Evolutionary conservation across 2,888 invertebrate genomes (phyloP), one percentile per base, ranked within the genome.

Genomic region (Sarcophaga subvicina): DNA sequence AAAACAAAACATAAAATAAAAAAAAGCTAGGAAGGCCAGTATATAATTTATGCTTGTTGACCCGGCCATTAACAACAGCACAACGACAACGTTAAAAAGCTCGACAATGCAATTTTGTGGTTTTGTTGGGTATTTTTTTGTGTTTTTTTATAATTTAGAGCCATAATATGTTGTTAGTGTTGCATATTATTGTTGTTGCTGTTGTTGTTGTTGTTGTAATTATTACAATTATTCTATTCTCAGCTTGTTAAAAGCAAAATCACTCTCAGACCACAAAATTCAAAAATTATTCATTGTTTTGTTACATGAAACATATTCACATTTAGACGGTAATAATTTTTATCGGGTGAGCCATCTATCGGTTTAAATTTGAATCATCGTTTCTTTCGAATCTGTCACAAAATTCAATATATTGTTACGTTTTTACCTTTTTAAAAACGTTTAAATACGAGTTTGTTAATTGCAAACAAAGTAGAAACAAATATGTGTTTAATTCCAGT

Each of bases 91-190:
- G n/a, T 62, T 62, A 71, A 76, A 82, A 79, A 84, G 66, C 67
- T 82, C 75, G 49, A 80, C 87, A 87, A 79, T 84, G 84, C 79
- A 87, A 84, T 87, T 87, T 87, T 87, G 87, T 69, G 87, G 84
- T 82, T 84, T 54, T 54, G 54, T 54, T 54, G 12, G 14, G 17
- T 4, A 4, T 54, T 54, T 54, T 22, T 22, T 22, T 20, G 22
- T 22, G 0, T 54, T 17, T 49, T 49, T 54, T 14, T 22, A 60
- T 80, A 66, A 76, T 80, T 87, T 87, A 75, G 27, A 37, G 37
- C 8, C 37, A 37, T 79, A 54, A 54, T 54, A 75, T 77, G 60
- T 12, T 69, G 49, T 77, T 69, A 54, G 12, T 73, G 64, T 70
- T 45, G 4, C 47, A 10, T 2, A 62, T 62, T 77, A 22, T 22